Conservation (phyloP, 92 coral and sea anemone species). For the Epizoanthus ramosus region DNA sequence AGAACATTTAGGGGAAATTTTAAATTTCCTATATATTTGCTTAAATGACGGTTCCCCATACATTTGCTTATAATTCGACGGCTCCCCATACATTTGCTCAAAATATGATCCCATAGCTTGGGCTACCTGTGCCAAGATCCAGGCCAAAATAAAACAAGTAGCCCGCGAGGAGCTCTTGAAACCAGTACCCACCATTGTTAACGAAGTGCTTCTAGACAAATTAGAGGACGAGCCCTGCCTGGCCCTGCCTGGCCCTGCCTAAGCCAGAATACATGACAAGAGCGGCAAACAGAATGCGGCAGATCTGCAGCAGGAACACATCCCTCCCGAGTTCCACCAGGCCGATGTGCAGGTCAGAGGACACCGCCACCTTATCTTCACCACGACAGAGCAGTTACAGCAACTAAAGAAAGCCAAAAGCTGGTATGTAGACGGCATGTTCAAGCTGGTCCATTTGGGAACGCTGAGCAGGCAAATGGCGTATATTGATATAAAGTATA, state of each 20-base stretch:
- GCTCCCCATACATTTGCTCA: too few relatives aligned
- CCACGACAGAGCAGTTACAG: conserved; percentile 28
- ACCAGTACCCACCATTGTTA: not conserved
- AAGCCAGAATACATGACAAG: conserved; percentile 20
- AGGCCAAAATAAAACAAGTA: not conserved
- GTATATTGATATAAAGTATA: too few relatives aligned
- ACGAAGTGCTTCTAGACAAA: conserved; percentile 23
- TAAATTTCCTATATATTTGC: too few relatives aligned
- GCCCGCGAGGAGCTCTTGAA: conserved; percentile 8
- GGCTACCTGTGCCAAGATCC: not conserved
- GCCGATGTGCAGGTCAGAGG: conserved; percentile 21
- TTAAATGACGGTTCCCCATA: too few relatives aligned
- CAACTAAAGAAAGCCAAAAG: conserved; percentile 36
- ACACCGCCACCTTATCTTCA: conserved; percentile 27
- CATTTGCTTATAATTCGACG: too few relatives aligned
- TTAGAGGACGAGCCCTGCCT: conserved; percentile 27
- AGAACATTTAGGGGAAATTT: too few relatives aligned
- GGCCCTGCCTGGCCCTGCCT: conserved; percentile 31
- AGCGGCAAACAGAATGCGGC: conserved; percentile 25
- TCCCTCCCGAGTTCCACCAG: conserved; percentile 39
- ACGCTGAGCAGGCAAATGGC: too few relatives aligned
- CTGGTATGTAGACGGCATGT: conserved; percentile 39
- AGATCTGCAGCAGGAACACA: conserved; percentile 27
- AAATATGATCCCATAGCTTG: too few relatives aligned
- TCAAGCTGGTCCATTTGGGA: conserved; percentile 40